Evolutionary conservation across 2,113 vertebrate species (phyloP).

Genomic region (Pedetes capensis): DNA sequence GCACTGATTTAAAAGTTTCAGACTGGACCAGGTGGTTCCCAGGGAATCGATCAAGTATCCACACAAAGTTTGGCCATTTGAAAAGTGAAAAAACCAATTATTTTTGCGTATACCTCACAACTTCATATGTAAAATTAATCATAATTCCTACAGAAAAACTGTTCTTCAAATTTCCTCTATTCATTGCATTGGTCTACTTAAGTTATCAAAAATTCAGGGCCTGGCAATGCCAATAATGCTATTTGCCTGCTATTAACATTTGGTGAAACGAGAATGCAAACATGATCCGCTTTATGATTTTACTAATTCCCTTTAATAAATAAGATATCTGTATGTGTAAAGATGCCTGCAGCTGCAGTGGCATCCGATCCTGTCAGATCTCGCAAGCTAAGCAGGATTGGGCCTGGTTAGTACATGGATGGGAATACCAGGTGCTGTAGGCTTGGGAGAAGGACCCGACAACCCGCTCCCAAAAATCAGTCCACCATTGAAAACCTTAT

Average conservation of each 20-base stretch:
- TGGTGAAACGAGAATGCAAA: no score
- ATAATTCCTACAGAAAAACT: conserved; percentile 14
- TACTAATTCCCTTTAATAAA: neutral
- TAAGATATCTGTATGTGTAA: neutral
- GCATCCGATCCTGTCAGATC: no score
- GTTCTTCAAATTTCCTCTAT: conserved; percentile 7
- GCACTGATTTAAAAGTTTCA: conserved; percentile 11
- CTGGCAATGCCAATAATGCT: neutral
- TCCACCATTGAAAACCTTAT: no score
- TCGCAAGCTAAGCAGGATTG: no score
- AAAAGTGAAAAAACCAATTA: neutral
- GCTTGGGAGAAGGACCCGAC: no score
- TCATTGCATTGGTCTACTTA: neutral
- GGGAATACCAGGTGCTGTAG: no score
- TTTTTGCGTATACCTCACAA: neutral
- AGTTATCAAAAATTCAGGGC: neutral
- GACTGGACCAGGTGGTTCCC: neutral
- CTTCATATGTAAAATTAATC: neutral
- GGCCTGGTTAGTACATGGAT: no score
- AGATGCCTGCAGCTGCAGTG: no score
- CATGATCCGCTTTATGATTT: neutral
- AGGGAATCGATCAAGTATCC: neutral
- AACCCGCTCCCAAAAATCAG: no score
- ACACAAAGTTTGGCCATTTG: neutral
- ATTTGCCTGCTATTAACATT: conserved; percentile 1